Base-by-base conservation (phyloP, 2,797 vertebrate species). In the Danio aesculapii region DNA sequence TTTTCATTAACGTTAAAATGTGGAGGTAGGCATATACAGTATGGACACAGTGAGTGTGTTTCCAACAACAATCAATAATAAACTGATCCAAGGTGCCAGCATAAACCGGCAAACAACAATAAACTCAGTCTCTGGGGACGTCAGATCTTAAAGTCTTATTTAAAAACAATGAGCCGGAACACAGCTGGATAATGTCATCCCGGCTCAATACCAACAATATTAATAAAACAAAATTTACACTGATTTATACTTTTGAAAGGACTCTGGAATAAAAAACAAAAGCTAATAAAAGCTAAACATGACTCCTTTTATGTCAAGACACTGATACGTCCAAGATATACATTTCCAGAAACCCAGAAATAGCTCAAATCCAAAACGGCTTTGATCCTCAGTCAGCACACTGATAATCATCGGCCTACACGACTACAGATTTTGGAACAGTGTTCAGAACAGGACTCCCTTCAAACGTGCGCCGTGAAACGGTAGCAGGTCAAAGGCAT, bases 31-130 rank as follows among this genome's bases (percentile, higher is more conserved):
- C 30, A 30, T 30, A 30, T 30, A 3, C n/a, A n/a, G n/a, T n/a
- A n/a, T n/a, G n/a, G n/a, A n/a, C n/a, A n/a, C n/a, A 30, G 30
- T 30, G 30, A 30, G 63, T 75, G n/a, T 62, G 19, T 49, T 52
- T 19, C 21, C 19, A 69, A 6, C n/a, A 39, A 70, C 68, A n/a
- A n/a, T 6, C n/a, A 49, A n/a, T n/a, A n/a, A n/a, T n/a, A 55
- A 44, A 46, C 17, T 47, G 50, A 66, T 77, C 66, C 78, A 61
- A 82, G 76, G 46, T 81, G 86, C 89, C 88, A 90, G 83, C n/a
- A 81, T 62, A 78, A 92, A 90, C 90, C 85, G 87, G 87, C 69
- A 81, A 68, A 75, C 74, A 81, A 67, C 78, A 88, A 91, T 90
- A 88, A 90, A 86, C 68, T 21, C 5, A 39, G 75, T 67, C 39